Conservation (phyloP, 2,113 vertebrate genomes). For the Prinia subflava region DNA sequence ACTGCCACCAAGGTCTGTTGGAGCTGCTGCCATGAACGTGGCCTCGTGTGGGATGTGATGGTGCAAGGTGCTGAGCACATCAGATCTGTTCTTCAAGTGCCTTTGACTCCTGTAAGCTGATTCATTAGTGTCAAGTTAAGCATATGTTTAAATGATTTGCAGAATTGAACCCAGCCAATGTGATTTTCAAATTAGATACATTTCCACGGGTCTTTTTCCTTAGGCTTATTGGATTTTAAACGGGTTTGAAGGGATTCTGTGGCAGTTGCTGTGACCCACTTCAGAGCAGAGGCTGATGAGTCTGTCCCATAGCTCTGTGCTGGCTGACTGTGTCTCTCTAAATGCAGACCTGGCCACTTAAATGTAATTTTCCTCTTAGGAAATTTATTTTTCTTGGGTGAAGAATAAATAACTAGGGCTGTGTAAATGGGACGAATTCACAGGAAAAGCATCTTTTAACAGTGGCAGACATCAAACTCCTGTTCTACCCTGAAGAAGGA, state of each 20-base stretch:
- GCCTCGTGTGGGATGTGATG: background rate
- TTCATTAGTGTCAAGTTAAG: background rate
- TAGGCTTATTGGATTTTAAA: background rate
- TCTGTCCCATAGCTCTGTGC: background rate
- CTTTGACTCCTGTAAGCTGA: background rate
- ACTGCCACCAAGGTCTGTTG: fast-evolving
- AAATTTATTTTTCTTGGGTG: too few species aligned
- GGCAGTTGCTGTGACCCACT: background rate
- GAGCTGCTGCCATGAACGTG: fast-evolving
- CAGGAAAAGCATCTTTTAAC: background rate
- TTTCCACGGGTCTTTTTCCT: background rate
- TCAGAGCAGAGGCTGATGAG: background rate
- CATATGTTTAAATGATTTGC: background rate
- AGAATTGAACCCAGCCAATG: background rate
- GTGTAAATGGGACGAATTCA: background rate
- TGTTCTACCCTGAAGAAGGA: background rate
- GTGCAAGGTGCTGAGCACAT: background rate
- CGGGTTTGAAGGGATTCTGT: background rate
- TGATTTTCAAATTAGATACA: background rate
- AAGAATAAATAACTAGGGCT: background rate
- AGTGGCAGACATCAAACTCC: background rate
- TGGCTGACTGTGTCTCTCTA: background rate
- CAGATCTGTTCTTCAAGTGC: background rate
- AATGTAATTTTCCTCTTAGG: background rate
- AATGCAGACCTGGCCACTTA: fast-evolving